Conservation (phyloP, 2,888 invertebrate genomes). For the Trypoxylon attenuatum region DNA sequence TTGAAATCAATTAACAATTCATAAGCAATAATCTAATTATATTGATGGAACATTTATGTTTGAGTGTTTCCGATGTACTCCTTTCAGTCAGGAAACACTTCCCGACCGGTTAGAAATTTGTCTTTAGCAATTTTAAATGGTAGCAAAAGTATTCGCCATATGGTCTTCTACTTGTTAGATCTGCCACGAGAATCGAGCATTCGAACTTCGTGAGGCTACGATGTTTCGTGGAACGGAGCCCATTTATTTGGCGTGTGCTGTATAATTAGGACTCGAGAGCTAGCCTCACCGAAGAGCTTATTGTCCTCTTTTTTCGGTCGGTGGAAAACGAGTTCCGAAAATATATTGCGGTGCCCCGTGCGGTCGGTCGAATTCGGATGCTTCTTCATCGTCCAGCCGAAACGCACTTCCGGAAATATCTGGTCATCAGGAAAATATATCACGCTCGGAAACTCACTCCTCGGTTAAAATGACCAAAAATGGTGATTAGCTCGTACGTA, state of each 20-base stretch:
- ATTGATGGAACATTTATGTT: too few relatives aligned
- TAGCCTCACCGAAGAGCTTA: slow-evolving; percentile 43
- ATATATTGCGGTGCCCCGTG: slow-evolving; percentile 46
- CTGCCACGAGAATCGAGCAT: slow-evolving; percentile 49
- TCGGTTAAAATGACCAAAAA: background rate
- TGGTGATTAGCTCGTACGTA: background rate
- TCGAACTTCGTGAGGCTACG: slow-evolving; percentile 58
- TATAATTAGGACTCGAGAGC: slow-evolving; percentile 67
- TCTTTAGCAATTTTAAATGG: slow-evolving; percentile 55
- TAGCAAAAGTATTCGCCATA: slow-evolving; percentile 72
- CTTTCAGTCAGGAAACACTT: too few relatives aligned
- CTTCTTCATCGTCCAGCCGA: slow-evolving; percentile 19
- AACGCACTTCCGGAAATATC: slow-evolving; percentile 42
- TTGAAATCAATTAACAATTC: too few relatives aligned
- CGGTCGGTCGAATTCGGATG: slow-evolving; percentile 36
- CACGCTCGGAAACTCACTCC: background rate
- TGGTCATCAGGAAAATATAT: slow-evolving; percentile 18
- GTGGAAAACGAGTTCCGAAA: slow-evolving; percentile 58
- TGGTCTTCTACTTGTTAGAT: slow-evolving; percentile 59
- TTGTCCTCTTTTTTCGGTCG: slow-evolving; percentile 48
- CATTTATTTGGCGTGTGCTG: slow-evolving; percentile 71
- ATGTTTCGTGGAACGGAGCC: slow-evolving; percentile 64
- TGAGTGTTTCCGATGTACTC: too few relatives aligned
- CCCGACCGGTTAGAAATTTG: too few relatives aligned
- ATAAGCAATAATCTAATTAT: too few relatives aligned